These are phyloP conservation scores for Paramuricea clavata DNA, from an alignment of 92 coral and sea anemone genomes.

Conservation along the genomic window DNA sequence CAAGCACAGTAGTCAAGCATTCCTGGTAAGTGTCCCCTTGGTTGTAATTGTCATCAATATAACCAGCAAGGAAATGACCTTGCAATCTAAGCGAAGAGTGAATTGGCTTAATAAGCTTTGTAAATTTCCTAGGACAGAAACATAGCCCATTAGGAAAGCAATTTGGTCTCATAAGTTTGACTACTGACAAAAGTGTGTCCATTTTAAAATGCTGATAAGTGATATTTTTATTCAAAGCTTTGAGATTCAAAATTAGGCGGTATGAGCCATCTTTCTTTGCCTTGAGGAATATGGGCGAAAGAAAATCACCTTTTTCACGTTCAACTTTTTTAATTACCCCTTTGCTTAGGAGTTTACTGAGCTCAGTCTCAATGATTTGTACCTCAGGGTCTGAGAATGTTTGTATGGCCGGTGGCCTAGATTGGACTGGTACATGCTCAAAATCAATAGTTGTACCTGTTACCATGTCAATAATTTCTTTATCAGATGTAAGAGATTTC, in stretches of 20 bases:
- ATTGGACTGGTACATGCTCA: conserved; percentile 29
- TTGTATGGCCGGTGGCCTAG: conserved; percentile 38
- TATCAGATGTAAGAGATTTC: conserved; percentile 11
- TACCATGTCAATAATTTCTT: conserved; percentile 32
- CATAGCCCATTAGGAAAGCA: conserved; percentile 9
- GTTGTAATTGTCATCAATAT: neutral
- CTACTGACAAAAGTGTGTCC: neutral
- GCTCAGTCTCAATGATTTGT: conserved; percentile 3
- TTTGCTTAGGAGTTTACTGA: neutral
- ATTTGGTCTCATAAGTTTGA: neutral
- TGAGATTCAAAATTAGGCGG: conserved; percentile 8
- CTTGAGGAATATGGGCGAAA: neutral
- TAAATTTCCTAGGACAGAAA: conserved; percentile 10
- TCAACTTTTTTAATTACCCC: neutral
- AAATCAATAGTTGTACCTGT: conserved; percentile 9
- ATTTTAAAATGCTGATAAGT: conserved; percentile 11
- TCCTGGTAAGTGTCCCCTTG: neutral
- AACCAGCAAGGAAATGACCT: neutral
- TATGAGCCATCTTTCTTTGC: conserved; percentile 18
- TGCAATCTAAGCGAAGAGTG: neutral
- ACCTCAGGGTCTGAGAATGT: conserved; percentile 32
- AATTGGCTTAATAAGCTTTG: neutral
- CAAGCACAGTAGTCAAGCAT: neutral
- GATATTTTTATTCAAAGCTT: neutral
- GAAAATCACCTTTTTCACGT: neutral